Conservation (phyloP, 2,797 vertebrate genomes). For the Xerus rutilus region DNA sequence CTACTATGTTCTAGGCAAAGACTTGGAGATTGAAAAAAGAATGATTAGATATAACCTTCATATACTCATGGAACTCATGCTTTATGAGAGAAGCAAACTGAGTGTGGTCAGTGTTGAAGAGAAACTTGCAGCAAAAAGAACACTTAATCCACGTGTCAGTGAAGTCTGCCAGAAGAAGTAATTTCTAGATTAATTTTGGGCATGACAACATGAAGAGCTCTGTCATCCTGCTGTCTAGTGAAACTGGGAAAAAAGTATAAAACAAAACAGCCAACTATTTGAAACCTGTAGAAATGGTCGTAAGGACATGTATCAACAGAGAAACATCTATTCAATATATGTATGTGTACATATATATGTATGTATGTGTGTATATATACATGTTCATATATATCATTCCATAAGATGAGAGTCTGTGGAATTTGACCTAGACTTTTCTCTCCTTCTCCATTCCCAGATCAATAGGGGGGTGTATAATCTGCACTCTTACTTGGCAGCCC, state of each 20-base stretch:
- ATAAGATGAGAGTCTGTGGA: background rate
- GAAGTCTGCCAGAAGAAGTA: constrained; percentile 31
- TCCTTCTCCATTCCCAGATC: background rate
- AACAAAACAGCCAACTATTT: background rate
- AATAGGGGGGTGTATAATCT: background rate
- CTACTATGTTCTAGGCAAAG: background rate
- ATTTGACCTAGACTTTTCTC: background rate
- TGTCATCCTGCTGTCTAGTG: background rate
- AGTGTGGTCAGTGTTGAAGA: background rate
- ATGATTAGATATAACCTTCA: background rate
- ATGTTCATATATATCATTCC: background rate
- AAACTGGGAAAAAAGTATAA: constrained; percentile 10
- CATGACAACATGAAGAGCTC: background rate
- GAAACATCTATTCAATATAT: background rate
- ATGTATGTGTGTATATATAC: too few relatives aligned
- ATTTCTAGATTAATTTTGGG: background rate
- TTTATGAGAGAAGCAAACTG: constrained; percentile 8
- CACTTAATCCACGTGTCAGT: background rate
- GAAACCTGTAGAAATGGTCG: constrained; percentile 9
- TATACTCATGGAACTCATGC: constrained; percentile 4
- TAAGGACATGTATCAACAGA: background rate
- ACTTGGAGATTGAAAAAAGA: background rate
- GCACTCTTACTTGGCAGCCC: background rate
- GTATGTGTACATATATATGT: too few relatives aligned
- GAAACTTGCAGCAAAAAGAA: background rate